phyloP scores from a whole-genome alignment of 2,797 vertebrate genomes.

The Rhinophrynus dorsalis region DNA sequence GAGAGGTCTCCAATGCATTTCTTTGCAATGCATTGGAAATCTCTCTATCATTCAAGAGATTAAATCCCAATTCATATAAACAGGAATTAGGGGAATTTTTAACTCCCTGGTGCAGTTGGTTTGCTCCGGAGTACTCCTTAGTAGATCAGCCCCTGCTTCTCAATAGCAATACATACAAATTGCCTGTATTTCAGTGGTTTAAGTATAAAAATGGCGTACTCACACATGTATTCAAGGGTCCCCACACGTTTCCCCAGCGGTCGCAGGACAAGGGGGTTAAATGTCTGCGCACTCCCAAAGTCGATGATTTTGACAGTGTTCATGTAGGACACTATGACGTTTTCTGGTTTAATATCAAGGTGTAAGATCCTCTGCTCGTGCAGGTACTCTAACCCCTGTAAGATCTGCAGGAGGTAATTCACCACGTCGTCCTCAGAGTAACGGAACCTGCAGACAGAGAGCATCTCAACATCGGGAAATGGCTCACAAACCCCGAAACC shows the following conservation, averaged over 20 bases:
- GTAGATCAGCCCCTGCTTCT: too few relatives aligned
- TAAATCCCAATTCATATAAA: too few relatives aligned
- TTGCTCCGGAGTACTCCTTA: too few relatives aligned
- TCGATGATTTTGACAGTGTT: constrained; percentile 95
- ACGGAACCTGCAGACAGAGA: constrained; percentile 78
- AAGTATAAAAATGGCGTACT: constrained; percentile 59
- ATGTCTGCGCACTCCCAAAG: constrained; percentile 91
- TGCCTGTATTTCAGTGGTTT: too few relatives aligned
- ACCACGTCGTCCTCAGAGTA: constrained; percentile 97
- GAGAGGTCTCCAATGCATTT: too few relatives aligned
- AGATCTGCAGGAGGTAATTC: constrained; percentile 85
- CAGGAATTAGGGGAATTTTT: too few relatives aligned
- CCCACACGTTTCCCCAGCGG: constrained; percentile 85
- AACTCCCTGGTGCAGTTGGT: too few relatives aligned
- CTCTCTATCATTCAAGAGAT: too few relatives aligned
- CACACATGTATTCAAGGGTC: constrained; percentile 95
- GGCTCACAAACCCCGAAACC: too few relatives aligned
- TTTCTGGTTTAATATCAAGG: constrained; percentile 95
- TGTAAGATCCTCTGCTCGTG: constrained; percentile 87
- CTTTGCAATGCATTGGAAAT: too few relatives aligned
- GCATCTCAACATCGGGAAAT: too few relatives aligned
- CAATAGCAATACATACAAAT: too few relatives aligned
- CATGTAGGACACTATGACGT: constrained; percentile 85
- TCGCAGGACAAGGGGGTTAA: constrained; percentile 89
- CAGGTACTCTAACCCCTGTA: constrained; percentile 94